Conservation (phyloP, 2,113 vertebrate genomes). For the Hydropotes inermis region DNA sequence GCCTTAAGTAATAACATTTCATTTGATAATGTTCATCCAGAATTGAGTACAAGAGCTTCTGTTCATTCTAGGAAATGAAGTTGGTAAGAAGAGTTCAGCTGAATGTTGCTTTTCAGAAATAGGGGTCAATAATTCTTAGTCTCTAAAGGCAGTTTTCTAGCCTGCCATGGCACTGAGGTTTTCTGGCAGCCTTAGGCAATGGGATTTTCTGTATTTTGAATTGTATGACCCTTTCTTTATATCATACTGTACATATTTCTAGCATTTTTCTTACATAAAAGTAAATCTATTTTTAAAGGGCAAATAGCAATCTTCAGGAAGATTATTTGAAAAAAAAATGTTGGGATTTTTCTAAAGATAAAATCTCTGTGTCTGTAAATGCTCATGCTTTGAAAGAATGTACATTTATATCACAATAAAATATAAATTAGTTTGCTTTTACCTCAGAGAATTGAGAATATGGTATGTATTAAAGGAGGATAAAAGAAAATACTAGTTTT, state of each 20-base stretch:
- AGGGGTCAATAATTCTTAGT: neutral
- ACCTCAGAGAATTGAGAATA: neutral
- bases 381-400: neutral
- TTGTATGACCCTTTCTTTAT: conserved; percentile 2
- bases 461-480: neutral
- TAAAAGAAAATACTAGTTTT: neutral
- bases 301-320: neutral
- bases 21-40: conserved; percentile 44
- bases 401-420: conserved; percentile 6
- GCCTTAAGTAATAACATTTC: conserved; percentile 9
- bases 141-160: neutral
- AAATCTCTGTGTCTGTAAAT: neutral
- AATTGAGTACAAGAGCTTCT: neutral
- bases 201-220: conserved; percentile 3
- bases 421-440: conserved; percentile 16
- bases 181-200: neutral
- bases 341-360: conserved; percentile 21
- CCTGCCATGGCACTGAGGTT: neutral
- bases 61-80: conserved; percentile 45
- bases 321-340: conserved; percentile 23
- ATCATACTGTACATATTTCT: neutral
- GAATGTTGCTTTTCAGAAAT: conserved; percentile 37
- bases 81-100: conserved; percentile 23
- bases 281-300: conserved; percentile 20
- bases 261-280: conserved; percentile 18